Base-by-base conservation (phyloP, 2,888 invertebrate genomes). In the Stenolophus ochropezus region DNA sequence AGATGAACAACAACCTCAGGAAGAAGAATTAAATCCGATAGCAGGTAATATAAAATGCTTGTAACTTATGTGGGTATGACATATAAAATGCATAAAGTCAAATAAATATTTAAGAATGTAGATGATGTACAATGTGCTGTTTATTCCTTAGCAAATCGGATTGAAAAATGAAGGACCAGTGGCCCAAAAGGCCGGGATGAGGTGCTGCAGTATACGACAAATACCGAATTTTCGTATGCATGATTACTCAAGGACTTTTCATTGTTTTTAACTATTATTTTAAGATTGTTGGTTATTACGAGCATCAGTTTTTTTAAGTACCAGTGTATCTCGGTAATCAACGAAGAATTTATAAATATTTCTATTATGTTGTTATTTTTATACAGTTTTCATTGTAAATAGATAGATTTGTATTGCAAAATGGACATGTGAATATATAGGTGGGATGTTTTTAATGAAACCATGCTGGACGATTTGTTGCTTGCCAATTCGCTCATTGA, bases 1-100 rank as follows among this genome's bases (percentile, higher is more conserved):
- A 0, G 93, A 93, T 83, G 93, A 93, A 82, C 92, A 91, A 83
- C 89, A 89, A 77, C 88, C 89, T 33, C 89, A 89, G 61, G 89
- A 89, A 81, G 90, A 89, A 83, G 91, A 91, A 85, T 84, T 90
- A 65, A 88, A 89, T 81, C 88, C 90, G 16, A 89, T 91, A 82
- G 88, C 89, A 23, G 87, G 87, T 49, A 90, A 89, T 18, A 27
- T 58, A 20, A 25, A 56, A 51, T 51, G 56, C 33, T 11, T 8
- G 8, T 33, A 42, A 3, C 3, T 42, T 42, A n/a, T n/a, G n/a
- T n/a, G 33, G 33, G 6, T 42, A 42, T 1, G 33, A 8, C n/a
- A n/a, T n/a, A n/a, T n/a, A n/a, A n/a, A n/a, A n/a, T n/a, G n/a
- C n/a, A n/a, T n/a, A n/a, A n/a, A n/a, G n/a, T n/a, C n/a, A n/a